Evolutionary conservation across 2,888 invertebrate genomes (phyloP).

Genomic region (Schrankia costaestrigalis): DNA sequence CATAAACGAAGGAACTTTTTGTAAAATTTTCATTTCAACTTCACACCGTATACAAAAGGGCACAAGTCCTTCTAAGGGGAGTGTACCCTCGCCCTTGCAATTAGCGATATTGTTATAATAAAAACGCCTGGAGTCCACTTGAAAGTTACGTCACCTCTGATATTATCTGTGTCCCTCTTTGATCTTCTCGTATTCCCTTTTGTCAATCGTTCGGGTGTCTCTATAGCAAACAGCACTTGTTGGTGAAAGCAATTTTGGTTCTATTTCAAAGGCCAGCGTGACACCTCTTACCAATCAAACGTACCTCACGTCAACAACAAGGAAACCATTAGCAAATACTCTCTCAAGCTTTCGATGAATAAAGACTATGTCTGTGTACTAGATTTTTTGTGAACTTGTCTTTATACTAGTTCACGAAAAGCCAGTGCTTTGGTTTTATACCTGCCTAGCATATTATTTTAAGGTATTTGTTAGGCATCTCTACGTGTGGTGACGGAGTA

Average conservation of each 20-base stretch:
- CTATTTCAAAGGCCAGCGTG: constrained; percentile 27
- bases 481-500: no score
- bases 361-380: no score
- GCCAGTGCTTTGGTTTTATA: no score
- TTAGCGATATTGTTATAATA: constrained; percentile 31
- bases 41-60: constrained; percentile 6
- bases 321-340: constrained; percentile 23
- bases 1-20: no score
- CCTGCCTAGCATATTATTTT: no score
- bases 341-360: constrained; percentile 10
- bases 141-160: constrained; percentile 17
- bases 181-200: constrained; percentile 32
- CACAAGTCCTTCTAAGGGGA: constrained; percentile 5
- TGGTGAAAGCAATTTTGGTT: constrained; percentile 32
- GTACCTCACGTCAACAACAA: constrained; percentile 19
- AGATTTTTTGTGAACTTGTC: constrained; percentile 2
- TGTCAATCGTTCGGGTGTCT: constrained; percentile 30
- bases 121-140: constrained; percentile 24
- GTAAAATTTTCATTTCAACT: constrained; percentile 7
- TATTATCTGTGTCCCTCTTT: constrained; percentile 20
- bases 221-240: constrained; percentile 34
- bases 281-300: constrained; percentile 21
- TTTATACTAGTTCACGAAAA: no score
- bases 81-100: constrained; percentile 17
- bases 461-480: no score